Base-by-base conservation (phyloP, 2,888 invertebrate species). In the Harpalus rubripes region DNA sequence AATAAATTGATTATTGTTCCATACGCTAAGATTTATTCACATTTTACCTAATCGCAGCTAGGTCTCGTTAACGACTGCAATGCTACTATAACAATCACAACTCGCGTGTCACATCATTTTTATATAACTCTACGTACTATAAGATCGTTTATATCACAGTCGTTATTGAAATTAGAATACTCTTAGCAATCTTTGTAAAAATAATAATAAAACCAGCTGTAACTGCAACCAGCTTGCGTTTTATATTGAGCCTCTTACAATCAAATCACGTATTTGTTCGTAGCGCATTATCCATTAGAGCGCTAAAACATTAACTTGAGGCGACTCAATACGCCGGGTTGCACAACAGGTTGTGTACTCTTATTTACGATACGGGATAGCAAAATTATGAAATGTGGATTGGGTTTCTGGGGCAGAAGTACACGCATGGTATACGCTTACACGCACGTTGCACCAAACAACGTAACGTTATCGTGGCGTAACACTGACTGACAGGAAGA, bases 131-230 rank as follows among this genome's bases (percentile, higher is more conserved):
- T 87, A 88, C 87, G 87, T 88, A 88, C 89, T 87, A 87, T 88
- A 89, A 89, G 89, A 90, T 90, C 89, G 89, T 87, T 88, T 89
- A 90, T 91, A 91, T 91, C 91, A 91, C 91, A 91, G 91, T 91
- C 91, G 90, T 89, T 88, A 88, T 87, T 86, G 88, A 87, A 86
- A 86, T 84, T 88, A 90, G 90, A 91, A 90, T 90, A 90, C 90
- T 90, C 90, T 91, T 91, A 91, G 90, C 90, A 89, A 89, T 88
- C 85, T 88, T 87, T 80, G 41, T 80, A 80, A 80, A 32, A 80
- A 80, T 78, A 80, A 80, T 80, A 80, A 63, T 41, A 84, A 72
- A 89, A 89, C 89, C 89, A 90, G 91, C 91, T 91, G 91, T 90
- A 91, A 91, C 91, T 91, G 90, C 91, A 91, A 91, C 90, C 88